phyloP scores from a whole-genome alignment of 2,888 invertebrate species.

The Ophonus ardosiacus region DNA sequence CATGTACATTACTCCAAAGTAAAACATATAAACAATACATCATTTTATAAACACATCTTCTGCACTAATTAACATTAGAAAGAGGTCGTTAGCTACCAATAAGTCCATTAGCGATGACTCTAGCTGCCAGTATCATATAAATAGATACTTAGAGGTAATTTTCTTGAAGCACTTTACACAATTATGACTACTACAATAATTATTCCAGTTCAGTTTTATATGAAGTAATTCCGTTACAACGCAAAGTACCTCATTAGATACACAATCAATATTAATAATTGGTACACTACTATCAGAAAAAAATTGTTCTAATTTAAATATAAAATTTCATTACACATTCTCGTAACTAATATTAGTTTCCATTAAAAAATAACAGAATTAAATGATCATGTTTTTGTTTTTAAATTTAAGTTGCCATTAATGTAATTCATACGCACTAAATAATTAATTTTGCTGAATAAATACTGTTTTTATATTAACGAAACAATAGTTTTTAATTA shows the following conservation, averaged over 20 bases:
- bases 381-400: constrained; percentile 27
- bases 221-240: constrained; percentile 37
- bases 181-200: constrained; percentile 41
- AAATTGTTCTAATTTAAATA: constrained; percentile 36
- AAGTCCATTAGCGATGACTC: constrained; percentile 7
- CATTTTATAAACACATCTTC: constrained; percentile 32
- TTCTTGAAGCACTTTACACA: constrained; percentile 21
- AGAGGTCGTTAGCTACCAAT: neutral
- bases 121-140: constrained; percentile 15
- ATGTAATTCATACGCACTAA: constrained; percentile 13
- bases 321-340: constrained; percentile 20
- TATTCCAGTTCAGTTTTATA: constrained; percentile 19
- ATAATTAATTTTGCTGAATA: constrained; percentile 32
- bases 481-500: constrained; percentile 39
- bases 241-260: constrained; percentile 30
- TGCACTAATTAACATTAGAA: constrained; percentile 31
- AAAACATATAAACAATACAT: neutral
- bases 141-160: constrained; percentile 13
- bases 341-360: constrained; percentile 30
- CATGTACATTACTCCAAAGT: neutral
- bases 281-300: neutral
- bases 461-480: constrained; percentile 39
- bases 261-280: constrained; percentile 40
- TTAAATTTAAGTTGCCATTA: constrained; percentile 23
- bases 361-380: constrained; percentile 7